Conservation (phyloP, 2,113 vertebrate genomes). For the Nerophis ophidion region DNA sequence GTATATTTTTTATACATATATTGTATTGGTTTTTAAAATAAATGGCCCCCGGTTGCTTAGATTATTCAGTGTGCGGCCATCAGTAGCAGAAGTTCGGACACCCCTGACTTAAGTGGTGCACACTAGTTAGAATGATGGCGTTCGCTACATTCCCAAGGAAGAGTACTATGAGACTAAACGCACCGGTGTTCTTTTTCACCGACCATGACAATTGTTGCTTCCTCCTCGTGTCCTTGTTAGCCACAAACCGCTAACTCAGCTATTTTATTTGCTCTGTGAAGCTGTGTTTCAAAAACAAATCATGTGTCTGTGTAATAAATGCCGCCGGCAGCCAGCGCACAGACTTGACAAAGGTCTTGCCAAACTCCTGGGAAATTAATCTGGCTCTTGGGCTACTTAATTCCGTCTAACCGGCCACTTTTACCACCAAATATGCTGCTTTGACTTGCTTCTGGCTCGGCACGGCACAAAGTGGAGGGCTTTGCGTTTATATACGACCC, state of each 20-base stretch:
- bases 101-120: too few relatives aligned
- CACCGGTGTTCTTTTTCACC: too few relatives aligned
- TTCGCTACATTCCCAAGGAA: not conserved
- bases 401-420: not conserved
- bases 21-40: too few relatives aligned
- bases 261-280: not conserved
- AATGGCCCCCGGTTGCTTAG: too few relatives aligned
- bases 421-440: slow-evolving; percentile 2
- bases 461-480: not conserved
- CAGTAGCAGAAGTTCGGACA: too few relatives aligned
- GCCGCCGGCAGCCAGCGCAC: not conserved
- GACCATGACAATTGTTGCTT: not conserved
- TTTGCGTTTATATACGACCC: not conserved
- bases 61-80: too few relatives aligned
- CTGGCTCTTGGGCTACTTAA: not conserved
- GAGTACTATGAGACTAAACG: too few relatives aligned
- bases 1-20: too few relatives aligned
- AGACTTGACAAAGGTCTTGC: slow-evolving; percentile 5
- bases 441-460: slow-evolving; percentile 3
- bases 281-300: not conserved
- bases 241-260: not conserved
- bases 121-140: not conserved
- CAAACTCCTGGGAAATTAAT: not conserved
- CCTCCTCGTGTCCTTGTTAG: not conserved
- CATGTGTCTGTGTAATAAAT: not conserved